These are phyloP conservation scores for Prenolepis imparis DNA, from an alignment of 2,888 invertebrate genomes.

Conservation along the genomic window DNA sequence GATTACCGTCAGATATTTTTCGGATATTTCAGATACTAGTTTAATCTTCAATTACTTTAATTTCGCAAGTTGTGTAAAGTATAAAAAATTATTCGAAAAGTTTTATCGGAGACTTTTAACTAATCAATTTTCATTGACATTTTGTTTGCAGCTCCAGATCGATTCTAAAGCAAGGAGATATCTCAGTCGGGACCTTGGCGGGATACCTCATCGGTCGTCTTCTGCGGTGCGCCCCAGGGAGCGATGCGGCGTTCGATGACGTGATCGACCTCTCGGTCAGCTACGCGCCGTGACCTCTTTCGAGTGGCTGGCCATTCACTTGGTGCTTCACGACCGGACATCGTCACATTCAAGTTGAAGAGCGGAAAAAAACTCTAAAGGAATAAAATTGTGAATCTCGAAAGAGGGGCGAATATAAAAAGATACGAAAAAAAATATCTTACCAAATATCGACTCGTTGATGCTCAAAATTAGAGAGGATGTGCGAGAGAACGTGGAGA, in stretches of 20 bases:
- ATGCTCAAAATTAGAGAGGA: not conserved
- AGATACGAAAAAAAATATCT: not conserved
- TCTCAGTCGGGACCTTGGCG: constrained; percentile 28
- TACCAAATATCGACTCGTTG: not conserved
- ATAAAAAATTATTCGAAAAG: constrained; percentile 12
- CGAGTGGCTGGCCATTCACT: constrained; percentile 62
- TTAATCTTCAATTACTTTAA: not conserved
- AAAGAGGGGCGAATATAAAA: not conserved
- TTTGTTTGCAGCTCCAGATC: constrained; percentile 39
- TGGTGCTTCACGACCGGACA: not conserved
- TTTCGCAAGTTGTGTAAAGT: not conserved
- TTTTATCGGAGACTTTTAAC: constrained; percentile 21
- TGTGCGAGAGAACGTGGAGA: constrained; percentile 17
- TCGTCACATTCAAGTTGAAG: not conserved
- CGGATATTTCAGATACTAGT: not conserved
- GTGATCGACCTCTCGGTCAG: constrained; percentile 71
- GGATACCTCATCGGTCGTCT: constrained; percentile 52
- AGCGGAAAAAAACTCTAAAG: not conserved
- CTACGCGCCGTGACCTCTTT: constrained; percentile 57
- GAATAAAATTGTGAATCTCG: not conserved
- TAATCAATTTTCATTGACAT: constrained; percentile 41
- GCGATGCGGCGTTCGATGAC: constrained; percentile 67
- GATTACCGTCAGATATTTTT: not conserved
- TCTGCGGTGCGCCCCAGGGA: constrained; percentile 45
- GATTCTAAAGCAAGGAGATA: constrained; percentile 8